phyloP scores from a whole-genome alignment of 1,140 invertebrate genomes.

The Stegodyphus mimosarum region DNA sequence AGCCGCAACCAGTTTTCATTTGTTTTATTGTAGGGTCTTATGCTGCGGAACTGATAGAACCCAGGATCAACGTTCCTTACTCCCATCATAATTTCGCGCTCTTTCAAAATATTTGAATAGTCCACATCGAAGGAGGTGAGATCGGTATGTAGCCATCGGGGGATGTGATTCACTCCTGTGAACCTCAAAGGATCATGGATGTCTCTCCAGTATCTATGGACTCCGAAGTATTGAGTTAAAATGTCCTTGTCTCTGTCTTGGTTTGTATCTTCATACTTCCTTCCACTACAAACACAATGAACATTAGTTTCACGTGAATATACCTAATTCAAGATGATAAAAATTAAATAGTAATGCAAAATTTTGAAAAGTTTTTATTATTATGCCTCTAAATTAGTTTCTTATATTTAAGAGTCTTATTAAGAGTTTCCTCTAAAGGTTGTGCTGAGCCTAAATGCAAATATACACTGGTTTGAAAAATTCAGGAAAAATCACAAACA shows the following conservation, averaged over 20 bases:
- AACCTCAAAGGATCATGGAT: conserved; percentile 36
- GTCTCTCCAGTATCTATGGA: neutral
- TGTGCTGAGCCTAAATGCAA: no score
- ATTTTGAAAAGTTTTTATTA: no score
- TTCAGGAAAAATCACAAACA: no score
- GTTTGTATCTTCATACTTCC: neutral
- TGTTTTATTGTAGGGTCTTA: conserved; percentile 36
- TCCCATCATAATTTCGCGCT: conserved; percentile 10
- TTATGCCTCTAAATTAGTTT: no score
- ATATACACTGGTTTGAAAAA: no score
- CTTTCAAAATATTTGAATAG: conserved; percentile 36
- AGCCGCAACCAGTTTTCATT: neutral
- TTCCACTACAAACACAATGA: neutral
- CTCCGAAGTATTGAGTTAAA: conserved; percentile 39
- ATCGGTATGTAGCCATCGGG: conserved; percentile 28
- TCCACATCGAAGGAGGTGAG: conserved; percentile 17
- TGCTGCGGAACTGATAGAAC: conserved; percentile 30
- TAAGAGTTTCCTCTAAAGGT: no score
- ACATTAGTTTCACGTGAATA: no score
- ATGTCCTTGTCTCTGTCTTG: neutral
- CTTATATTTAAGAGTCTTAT: no score
- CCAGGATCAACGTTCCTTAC: neutral
- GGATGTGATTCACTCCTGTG: conserved; percentile 47
- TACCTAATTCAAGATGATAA: no score
- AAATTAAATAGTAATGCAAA: no score